Conservation (phyloP, 2,113 vertebrate species). For the Ammodytes marinus region DNA sequence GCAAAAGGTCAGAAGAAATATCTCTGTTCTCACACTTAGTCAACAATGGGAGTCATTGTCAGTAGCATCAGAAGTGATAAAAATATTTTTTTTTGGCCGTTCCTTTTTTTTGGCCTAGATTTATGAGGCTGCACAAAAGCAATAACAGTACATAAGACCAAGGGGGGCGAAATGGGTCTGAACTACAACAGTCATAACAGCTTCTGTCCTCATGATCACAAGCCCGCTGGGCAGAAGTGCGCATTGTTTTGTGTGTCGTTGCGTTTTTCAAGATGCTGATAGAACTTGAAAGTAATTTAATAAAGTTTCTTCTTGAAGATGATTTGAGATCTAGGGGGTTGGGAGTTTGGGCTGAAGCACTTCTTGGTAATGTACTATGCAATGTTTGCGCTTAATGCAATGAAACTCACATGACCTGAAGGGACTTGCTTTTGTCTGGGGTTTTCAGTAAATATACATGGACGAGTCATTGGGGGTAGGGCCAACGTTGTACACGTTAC, state of each 20-base stretch:
- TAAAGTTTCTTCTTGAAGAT: conserved; percentile 19
- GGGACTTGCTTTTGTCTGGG: conserved; percentile 45
- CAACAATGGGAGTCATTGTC: conserved; percentile 72
- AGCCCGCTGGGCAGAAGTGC: conserved; percentile 19
- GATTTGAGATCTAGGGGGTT: conserved; percentile 5
- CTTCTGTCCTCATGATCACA: conserved; percentile 58
- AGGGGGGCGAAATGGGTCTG: conserved; percentile 51
- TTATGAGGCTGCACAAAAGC: conserved; percentile 57
- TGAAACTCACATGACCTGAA: conserved; percentile 30
- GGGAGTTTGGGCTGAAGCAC: not conserved
- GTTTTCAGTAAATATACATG: conserved; percentile 33
- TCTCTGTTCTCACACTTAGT: conserved; percentile 71
- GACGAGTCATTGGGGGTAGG: conserved; percentile 44
- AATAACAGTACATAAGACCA: conserved; percentile 60
- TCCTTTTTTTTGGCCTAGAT: conserved; percentile 59
- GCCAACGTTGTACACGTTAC: conserved; percentile 69
- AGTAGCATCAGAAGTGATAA: conserved; percentile 58
- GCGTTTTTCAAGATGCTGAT: conserved; percentile 14
- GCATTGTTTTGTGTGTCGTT: conserved; percentile 2
- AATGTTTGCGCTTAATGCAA: conserved; percentile 17
- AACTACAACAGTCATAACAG: conserved; percentile 55
- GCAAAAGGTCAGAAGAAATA: conserved; percentile 68
- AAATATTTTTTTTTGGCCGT: conserved; percentile 34
- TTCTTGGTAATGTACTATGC: not conserved
- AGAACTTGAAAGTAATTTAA: conserved; percentile 24